These are phyloP conservation scores for Drosophila sucinea DNA, from an alignment of 1,140 invertebrate genomes.

Conservation along the genomic window DNA sequence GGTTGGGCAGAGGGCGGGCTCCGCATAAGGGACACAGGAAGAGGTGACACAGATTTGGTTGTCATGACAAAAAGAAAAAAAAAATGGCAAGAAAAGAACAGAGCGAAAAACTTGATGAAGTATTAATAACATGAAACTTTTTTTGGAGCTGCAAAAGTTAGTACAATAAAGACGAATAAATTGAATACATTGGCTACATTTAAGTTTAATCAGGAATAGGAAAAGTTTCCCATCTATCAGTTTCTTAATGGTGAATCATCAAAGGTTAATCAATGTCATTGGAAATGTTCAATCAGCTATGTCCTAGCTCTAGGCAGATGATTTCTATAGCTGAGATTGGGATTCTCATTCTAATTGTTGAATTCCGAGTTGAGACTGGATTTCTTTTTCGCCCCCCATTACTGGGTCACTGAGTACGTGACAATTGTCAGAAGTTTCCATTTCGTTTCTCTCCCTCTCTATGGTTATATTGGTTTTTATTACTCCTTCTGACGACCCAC, in stretches of 20 bases:
- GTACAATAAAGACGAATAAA: neutral
- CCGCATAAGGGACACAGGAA: neutral
- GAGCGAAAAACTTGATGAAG: conserved; percentile 55
- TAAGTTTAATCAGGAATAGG: conserved; percentile 44
- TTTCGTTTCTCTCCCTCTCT: conserved; percentile 42
- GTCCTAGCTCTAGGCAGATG: neutral
- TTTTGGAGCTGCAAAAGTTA: conserved; percentile 25
- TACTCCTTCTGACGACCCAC: neutral
- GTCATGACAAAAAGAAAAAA: conserved; percentile 31
- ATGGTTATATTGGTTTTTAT: conserved; percentile 7
- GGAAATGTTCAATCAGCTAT: neutral
- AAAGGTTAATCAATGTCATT: neutral
- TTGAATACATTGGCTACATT: conserved; percentile 52
- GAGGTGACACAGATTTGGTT: conserved; percentile 55
- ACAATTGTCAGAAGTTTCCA: conserved; percentile 68
- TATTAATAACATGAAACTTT: conserved; percentile 69
- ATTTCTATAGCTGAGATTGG: neutral
- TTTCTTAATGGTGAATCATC: conserved; percentile 27
- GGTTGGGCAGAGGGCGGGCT: neutral
- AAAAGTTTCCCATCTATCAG: conserved; percentile 9
- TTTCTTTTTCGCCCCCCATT: conserved; percentile 25
- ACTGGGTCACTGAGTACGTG: conserved; percentile 54
- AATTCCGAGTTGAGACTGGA: neutral
- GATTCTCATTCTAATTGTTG: conserved; percentile 5
- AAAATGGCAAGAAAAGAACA: neutral